A percentile compares a stretch with the other conserved stretches of the same genome.
Evolutionary conservation across 2,113 vertebrate species (phyloP).

Genomic region (Phasianus colchicus): DNA sequence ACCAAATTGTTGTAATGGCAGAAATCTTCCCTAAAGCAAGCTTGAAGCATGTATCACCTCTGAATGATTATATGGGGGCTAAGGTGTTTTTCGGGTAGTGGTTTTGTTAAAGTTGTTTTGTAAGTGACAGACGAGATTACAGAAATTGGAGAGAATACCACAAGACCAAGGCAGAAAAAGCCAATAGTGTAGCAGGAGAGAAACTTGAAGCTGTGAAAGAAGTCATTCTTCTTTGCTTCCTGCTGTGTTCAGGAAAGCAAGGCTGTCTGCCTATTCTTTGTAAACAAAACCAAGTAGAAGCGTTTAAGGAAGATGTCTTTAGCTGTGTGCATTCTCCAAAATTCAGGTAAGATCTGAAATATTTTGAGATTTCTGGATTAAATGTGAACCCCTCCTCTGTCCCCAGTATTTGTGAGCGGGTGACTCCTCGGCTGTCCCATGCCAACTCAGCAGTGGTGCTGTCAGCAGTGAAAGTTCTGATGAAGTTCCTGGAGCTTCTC

Average conservation of each 20-base stretch:
- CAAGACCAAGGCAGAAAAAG: neutral
- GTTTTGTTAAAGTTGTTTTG: neutral
- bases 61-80: neutral
- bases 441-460: conserved; percentile 98
- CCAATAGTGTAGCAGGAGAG: neutral
- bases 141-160: neutral
- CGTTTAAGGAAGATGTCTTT: neutral
- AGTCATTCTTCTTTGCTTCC: neutral
- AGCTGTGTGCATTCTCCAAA: neutral
- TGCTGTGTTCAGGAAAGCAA: neutral
- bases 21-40: neutral
- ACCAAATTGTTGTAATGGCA: neutral
- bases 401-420: conserved; percentile 94
- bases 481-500: conserved; percentile 98
- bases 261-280: neutral
- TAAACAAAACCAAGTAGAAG: neutral
- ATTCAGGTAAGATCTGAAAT: neutral
- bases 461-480: conserved; percentile 97
- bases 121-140: neutral
- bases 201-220: neutral
- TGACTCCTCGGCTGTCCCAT: conserved; percentile 95
- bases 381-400: neutral
- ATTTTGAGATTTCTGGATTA: neutral
- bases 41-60: neutral
- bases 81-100: neutral